These are phyloP conservation scores for Cyclopterus lumpus DNA, from an alignment of 2,797 vertebrate species.

Conservation along the genomic window DNA sequence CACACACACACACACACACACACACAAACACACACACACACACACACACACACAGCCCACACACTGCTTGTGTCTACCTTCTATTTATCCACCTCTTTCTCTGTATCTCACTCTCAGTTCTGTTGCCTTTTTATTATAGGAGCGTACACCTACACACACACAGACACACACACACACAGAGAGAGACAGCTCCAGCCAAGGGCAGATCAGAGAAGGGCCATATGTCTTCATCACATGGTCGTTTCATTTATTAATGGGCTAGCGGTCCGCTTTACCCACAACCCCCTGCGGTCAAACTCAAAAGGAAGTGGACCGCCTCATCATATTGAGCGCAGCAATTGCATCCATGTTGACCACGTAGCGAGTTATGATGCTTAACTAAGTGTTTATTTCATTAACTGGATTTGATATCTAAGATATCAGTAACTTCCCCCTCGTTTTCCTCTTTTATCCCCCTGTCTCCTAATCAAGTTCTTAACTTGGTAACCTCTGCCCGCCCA, in stretches of 20 bases:
- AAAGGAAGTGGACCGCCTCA: constrained; percentile 9
- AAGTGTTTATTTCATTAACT: not conserved
- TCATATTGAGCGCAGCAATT: not conserved
- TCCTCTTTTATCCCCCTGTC: too few relatives aligned
- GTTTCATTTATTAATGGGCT: constrained; percentile 70
- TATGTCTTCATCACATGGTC: constrained; percentile 69
- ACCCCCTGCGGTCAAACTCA: constrained; percentile 37
- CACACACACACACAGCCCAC: constrained; percentile 38
- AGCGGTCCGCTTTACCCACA: constrained; percentile 42
- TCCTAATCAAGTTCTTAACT: too few relatives aligned
- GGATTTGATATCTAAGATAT: not conserved
- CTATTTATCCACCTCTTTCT: constrained; percentile 3
- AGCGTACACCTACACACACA: constrained; percentile 3
- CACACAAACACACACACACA: constrained; percentile 18
- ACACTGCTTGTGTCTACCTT: constrained; percentile 24
- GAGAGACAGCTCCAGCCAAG: constrained; percentile 49
- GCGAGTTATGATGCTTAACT: not conserved
- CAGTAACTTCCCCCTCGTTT: too few relatives aligned
- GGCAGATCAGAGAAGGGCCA: constrained; percentile 53
- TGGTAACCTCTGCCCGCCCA: too few relatives aligned
- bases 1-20: constrained; percentile 36
- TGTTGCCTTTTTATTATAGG: constrained; percentile 2
- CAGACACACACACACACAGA: constrained; percentile 17
- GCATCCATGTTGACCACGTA: not conserved
- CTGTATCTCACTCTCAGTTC: constrained; percentile 15